Evolutionary conservation across 2,888 invertebrate species (phyloP), one percentile per base, ranked within the genome.

Genomic region (Rhingia rostrata): DNA sequence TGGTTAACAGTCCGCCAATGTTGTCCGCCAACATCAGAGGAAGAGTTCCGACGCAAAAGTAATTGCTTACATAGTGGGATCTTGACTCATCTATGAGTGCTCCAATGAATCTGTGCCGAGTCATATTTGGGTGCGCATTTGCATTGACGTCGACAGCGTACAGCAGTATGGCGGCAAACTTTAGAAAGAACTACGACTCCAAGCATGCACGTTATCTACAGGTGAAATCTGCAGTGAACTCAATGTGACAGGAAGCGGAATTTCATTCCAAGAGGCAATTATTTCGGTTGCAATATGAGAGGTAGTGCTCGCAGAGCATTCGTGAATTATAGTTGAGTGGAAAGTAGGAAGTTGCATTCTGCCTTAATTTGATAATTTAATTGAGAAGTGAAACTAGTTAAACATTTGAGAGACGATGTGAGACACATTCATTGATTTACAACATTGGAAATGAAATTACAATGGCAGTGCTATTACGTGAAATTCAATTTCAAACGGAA

Each of bases 81-180:
- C 81, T 69, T 67, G 74, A 72, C 63, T 79, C 63, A 56, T 79
- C 83, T 74, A 67, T 83, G 79, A 79, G 73, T 61, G 61, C 54
- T 45, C 61, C 66, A 61, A 78, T 67, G 82, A 83, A 83, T 83
- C 79, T 83, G 78, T 79, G 67, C 67, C 79, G 58, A 83, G 56
- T 83, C 83, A 83, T 83, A 83, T 83, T 79, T 79, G 83, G 83
- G 58, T 63, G 56, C 47, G 54, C 54, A 70, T 72, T 77, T 64
- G 51, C 70, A 77, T 64, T 72, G 82, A 78, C 39, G 72, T 64
- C 64, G 47, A 37, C 35, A 41, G 32, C 41, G 32, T 4, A 51
- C 53, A 53, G 45, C 49, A n/a, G 22, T n/a, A 22, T 58, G 54
- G 78, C 82, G 82, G 82, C 67, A 33, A 54, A 72, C 54, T 58